These are phyloP conservation scores for Trachelipus rathkii DNA, from an alignment of 1,140 invertebrate species.

Conservation along the genomic window DNA sequence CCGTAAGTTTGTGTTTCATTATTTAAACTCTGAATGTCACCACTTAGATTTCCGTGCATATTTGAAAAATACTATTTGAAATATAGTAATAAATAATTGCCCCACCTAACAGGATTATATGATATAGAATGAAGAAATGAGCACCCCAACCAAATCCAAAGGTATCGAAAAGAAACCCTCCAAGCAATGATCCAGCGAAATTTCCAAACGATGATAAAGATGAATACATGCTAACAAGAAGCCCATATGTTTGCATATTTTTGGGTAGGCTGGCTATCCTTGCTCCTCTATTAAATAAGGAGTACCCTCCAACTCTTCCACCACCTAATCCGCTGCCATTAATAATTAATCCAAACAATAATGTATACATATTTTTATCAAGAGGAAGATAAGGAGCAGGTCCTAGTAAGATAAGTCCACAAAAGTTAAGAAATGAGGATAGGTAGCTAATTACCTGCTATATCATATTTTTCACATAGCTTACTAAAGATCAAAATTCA, in stretches of 20 bases:
- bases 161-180: constrained; percentile 68
- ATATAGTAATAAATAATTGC: too few species aligned
- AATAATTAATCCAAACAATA: constrained; percentile 65
- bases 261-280: constrained; percentile 69
- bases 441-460: constrained; percentile 61
- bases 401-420: constrained; percentile 67
- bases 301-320: constrained; percentile 72
- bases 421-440: constrained; percentile 62
- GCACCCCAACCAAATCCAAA: constrained; percentile 64
- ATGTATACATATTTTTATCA: constrained; percentile 44
- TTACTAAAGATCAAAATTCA: constrained; percentile 79
- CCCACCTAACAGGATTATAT: too few species aligned
- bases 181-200: constrained; percentile 73
- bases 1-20: too few species aligned
- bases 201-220: constrained; percentile 79
- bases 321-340: constrained; percentile 77
- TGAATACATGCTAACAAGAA: constrained; percentile 79
- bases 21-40: too few species aligned
- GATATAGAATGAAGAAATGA: too few species aligned
- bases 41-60: too few species aligned
- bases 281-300: constrained; percentile 69
- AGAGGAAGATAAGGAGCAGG: constrained; percentile 51
- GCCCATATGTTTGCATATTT: constrained; percentile 73
- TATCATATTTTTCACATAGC: constrained; percentile 64
- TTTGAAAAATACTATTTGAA: too few species aligned